Evolutionary conservation across 2,113 vertebrate species (phyloP), one percentile per base, ranked within the genome.

Genomic region (Protomyctophum bolini): DNA sequence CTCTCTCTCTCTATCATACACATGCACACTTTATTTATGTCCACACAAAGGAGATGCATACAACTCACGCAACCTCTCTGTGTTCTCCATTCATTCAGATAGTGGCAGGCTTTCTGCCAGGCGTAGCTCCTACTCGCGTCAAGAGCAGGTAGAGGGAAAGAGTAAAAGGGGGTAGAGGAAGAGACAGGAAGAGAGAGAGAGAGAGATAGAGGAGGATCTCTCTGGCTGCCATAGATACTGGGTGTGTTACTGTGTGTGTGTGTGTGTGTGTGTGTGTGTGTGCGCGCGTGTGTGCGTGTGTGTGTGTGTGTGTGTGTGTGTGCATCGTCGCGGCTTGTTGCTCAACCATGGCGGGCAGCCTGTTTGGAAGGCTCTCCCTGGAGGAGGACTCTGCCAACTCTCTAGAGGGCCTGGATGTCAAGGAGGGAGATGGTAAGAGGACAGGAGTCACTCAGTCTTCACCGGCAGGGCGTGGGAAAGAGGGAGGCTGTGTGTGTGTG

Each of bases 281-380:
- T 57, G 45, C 28, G 15, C 10, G 54, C 49, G 47, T 62, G 64
- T 0, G 51, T n/a, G 11, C 14, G 14, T 8, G 41, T 10, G 54
- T 11, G 55, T 41, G 63, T 58, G 47, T 62, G 64, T 0, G 51
- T n/a, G 11, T 28, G 14, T 8, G 41, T 10, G 54, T 11, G 55
- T 41, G 63, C 14, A 5, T 15, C 21, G 56, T 15, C 56, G 78
- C 73, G 72, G 87, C 83, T 82, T 83, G 83, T 80, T 72, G 72
- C 70, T 85, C 64, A 41, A 83, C 84, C 75, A 94, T 94, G 93
- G 94, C 92, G 63, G 88, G 92, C 84, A 94, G 92, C 81, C 85
- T 91, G 56, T 93, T 91, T 84, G 92, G 91, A 81, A 84, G 86
- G 81, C 86, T 92, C 68, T 94, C 93, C 75, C 84, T 94, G 86